Evolutionary conservation across 1,140 invertebrate genomes (phyloP).

Genomic region (Drosophila nasuta): DNA sequence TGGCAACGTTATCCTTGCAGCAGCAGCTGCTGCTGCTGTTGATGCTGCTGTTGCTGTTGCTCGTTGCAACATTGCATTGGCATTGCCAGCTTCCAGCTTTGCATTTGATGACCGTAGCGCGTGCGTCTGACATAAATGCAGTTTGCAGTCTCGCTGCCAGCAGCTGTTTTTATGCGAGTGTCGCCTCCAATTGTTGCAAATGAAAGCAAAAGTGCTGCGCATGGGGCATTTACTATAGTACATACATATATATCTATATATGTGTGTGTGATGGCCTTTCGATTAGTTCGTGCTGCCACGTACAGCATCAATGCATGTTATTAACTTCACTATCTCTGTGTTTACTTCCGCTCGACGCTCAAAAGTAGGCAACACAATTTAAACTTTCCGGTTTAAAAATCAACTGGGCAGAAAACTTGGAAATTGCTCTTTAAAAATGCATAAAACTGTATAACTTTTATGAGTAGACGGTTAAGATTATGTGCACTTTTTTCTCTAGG

Average conservation of each 20-base stretch:
- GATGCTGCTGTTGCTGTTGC: conserved; percentile 16
- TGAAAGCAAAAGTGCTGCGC: conserved; percentile 40
- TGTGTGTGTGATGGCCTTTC: neutral
- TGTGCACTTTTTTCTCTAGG: neutral
- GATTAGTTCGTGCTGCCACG: conserved; percentile 32
- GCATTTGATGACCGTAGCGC: conserved; percentile 43
- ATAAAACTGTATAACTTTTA: neutral
- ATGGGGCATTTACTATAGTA: neutral
- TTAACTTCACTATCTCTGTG: conserved; percentile 21
- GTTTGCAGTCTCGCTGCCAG: conserved; percentile 12
- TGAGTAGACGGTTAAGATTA: neutral
- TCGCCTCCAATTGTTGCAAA: conserved; percentile 25
- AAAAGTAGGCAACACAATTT: conserved; percentile 72
- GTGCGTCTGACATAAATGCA: conserved; percentile 29
- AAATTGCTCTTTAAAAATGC: conserved; percentile 1
- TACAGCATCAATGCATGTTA: conserved; percentile 30
- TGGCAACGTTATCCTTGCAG: conserved; percentile 58
- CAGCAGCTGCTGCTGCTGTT: neutral
- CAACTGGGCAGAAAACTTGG: neutral
- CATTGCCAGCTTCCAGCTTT: conserved; percentile 34
- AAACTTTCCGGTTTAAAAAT: conserved; percentile 27
- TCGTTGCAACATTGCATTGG: conserved; percentile 23
- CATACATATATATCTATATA: too few species aligned
- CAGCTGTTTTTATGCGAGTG: conserved; percentile 30
- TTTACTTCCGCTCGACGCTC: conserved; percentile 10